A percentile compares a stretch with the other conserved stretches of the same genome.
phyloP scores from a whole-genome alignment of 2,888 invertebrate genomes.

The Stenodera caucasica region DNA sequence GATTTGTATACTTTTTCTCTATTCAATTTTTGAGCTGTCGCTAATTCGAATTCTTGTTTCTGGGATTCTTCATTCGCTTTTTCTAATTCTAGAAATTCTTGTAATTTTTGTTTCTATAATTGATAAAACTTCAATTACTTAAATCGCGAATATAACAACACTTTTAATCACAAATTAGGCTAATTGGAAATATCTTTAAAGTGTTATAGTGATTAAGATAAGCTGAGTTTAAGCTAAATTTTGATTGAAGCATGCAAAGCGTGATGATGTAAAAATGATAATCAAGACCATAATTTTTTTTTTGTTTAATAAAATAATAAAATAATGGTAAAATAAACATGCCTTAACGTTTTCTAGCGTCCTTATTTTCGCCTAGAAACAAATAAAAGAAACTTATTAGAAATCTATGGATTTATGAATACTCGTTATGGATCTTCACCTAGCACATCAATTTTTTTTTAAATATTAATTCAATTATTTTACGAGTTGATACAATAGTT shows the following conservation, averaged over 20 bases:
- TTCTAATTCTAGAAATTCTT: constrained; percentile 62
- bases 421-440: neutral
- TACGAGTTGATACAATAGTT: constrained; percentile 21
- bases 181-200: too few relatives aligned
- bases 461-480: constrained; percentile 14
- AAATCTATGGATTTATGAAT: constrained; percentile 18
- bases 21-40: constrained; percentile 64
- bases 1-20: constrained; percentile 58
- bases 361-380: constrained; percentile 63
- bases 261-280: neutral
- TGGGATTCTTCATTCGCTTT: constrained; percentile 66
- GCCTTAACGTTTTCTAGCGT: constrained; percentile 64
- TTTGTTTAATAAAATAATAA: constrained; percentile 37
- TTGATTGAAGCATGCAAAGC: constrained; percentile 1
- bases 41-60: constrained; percentile 67
- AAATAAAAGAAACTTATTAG: constrained; percentile 47
- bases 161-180: too few relatives aligned
- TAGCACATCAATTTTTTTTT: neutral
- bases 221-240: too few relatives aligned
- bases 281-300: constrained; percentile 6
- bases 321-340: constrained; percentile 57
- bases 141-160: too few relatives aligned
- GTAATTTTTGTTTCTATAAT: constrained; percentile 59
- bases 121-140: too few relatives aligned
- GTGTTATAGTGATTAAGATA: too few relatives aligned